Evolutionary conservation across 2,888 invertebrate genomes (phyloP), one percentile per base, ranked within the genome.

Genomic region (Calliphora vomitoria): DNA sequence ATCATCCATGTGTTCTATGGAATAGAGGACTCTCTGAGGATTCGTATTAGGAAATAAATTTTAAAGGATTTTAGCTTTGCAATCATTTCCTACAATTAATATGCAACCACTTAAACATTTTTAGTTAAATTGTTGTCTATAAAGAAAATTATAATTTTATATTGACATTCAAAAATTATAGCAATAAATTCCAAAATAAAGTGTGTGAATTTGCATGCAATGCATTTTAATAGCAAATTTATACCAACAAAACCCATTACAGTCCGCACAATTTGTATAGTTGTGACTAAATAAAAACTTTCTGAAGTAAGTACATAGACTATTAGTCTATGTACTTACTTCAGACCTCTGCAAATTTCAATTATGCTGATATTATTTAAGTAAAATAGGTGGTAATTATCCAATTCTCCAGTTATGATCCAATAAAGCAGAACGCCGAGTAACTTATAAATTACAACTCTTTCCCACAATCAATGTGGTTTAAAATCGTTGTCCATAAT

Each of bases 121-220:
- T n/a, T 8, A 20, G 6, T 55, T 20, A 3, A 18, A 4, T 55
- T 18, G 10, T 55, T 55, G 55, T 20, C 10, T 10, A 20, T 20
- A 55, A 15, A 10, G 18, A 55, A 55, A 10, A 20, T 20, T 8
- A 1, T 20, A 60, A 13, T 15, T 78, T 71, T 44, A 72, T 35
- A 82, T 74, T 74, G 82, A 66, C 74, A 82, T 74, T 82, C 55
- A 66, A 8, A 62, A 44, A 55, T 64, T 50, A 71, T 62, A 62
- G 38, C 31, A 38, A 62, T 41, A 80, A 50, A 20, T 31, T 38
- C 44, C 47, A 62, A 75, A 18, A 76, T 6, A 35, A 76, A 64
- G 13, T 20, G 47, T 82, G 47, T 25, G 38, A 60, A 75, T 66
- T 82, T 82, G 68, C 74, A 68, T 82, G 74, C 82, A 58, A 74